Conservation (phyloP, 2,797 vertebrate genomes). For the Phrynocephalus forsythii region DNA sequence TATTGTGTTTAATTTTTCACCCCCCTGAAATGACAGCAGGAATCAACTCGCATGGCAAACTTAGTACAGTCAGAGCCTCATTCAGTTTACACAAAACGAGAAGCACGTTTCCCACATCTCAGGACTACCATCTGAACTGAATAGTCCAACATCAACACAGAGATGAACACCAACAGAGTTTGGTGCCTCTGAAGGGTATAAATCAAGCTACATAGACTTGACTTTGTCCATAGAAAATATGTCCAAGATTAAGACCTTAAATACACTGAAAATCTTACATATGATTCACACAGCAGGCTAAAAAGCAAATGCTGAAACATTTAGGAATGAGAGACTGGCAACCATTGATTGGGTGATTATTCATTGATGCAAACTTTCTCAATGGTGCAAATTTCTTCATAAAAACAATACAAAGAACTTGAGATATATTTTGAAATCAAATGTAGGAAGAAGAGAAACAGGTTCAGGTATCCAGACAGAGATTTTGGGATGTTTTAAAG, state of each 20-base stretch:
- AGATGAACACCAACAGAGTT: not conserved
- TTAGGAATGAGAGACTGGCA: not conserved
- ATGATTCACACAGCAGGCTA: not conserved
- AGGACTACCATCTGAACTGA: slow-evolving; percentile 53
- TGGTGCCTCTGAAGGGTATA: not conserved
- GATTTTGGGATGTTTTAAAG: too few relatives aligned
- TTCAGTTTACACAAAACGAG: slow-evolving; percentile 38
- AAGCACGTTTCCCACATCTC: slow-evolving; percentile 41
- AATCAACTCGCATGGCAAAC: slow-evolving; percentile 68
- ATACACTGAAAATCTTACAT: not conserved
- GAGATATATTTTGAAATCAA: too few relatives aligned
- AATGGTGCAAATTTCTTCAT: not conserved
- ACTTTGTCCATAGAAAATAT: slow-evolving; percentile 4
- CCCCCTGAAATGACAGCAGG: slow-evolving; percentile 57
- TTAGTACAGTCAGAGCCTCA: slow-evolving; percentile 63
- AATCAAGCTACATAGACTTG: slow-evolving; percentile 4
- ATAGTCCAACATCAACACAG: slow-evolving; percentile 25
- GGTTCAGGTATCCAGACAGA: too few relatives aligned
- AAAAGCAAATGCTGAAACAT: not conserved
- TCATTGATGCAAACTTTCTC: not conserved
- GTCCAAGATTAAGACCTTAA: not conserved
- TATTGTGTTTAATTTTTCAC: slow-evolving; percentile 71
- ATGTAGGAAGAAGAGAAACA: too few relatives aligned
- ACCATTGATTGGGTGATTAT: not conserved
- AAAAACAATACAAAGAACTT: not conserved